Conservation (phyloP, 2,113 vertebrate genomes). For the Scophthalmus maximus region DNA sequence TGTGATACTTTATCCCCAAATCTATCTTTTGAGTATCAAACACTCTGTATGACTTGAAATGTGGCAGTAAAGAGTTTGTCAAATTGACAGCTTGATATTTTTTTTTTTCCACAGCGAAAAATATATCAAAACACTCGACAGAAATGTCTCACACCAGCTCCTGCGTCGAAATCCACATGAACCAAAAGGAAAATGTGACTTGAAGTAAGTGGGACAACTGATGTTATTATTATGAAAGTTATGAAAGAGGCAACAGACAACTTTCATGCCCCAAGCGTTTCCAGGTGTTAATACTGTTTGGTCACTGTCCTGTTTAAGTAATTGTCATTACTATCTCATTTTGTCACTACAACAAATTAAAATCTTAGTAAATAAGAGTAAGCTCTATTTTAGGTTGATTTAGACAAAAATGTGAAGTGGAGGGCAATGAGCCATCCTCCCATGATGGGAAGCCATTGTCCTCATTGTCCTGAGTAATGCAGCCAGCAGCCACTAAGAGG, state of each 20-base stretch:
- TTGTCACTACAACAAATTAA: not conserved
- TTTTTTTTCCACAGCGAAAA: not conserved
- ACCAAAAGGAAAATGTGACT: too few relatives aligned
- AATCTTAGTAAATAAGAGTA: not conserved
- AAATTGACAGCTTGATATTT: not conserved
- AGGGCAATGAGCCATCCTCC: constrained; percentile 30
- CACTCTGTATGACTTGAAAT: not conserved
- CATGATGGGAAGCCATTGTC: constrained; percentile 37
- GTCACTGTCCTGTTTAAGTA: too few relatives aligned
- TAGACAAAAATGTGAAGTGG: too few relatives aligned
- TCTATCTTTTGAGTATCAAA: not conserved
- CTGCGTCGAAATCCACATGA: too few relatives aligned
- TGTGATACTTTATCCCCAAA: not conserved
- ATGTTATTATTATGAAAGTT: too few relatives aligned
- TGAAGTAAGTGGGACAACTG: too few relatives aligned
- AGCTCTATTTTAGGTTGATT: constrained; percentile 14
- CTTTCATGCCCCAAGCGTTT: too few relatives aligned
- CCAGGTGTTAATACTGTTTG: not conserved
- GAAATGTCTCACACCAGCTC: not conserved
- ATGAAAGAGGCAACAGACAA: too few relatives aligned
- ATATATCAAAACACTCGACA: not conserved
- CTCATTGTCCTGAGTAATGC: constrained; percentile 51
- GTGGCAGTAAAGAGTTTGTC: not conserved
- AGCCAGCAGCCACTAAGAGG: constrained; percentile 56
- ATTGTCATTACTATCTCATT: not conserved